Conservation (phyloP, 2,113 vertebrate genomes). For the Crotalus helleri region DNA sequence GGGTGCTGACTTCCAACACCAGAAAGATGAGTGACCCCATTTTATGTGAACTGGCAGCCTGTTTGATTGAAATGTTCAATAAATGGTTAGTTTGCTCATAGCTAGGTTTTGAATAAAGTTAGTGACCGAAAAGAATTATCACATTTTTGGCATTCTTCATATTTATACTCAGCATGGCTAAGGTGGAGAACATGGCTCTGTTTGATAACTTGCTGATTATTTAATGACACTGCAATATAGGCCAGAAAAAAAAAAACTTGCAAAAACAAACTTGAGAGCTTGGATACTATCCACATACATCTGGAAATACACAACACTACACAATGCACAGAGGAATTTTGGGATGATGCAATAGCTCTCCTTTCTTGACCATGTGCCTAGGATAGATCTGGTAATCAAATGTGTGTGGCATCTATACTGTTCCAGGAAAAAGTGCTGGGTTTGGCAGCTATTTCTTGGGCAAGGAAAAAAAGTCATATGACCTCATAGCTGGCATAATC, state of each 20-base stretch:
- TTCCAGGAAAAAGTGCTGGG: background rate
- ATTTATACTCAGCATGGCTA: conserved; percentile 37
- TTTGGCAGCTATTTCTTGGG: conserved; percentile 37
- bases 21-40: conserved; percentile 43
- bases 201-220: conserved; percentile 52
- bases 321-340: background rate
- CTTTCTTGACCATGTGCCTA: conserved; percentile 5
- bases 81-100: conserved; percentile 50
- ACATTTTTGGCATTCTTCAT: conserved; percentile 32
- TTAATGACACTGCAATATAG: conserved; percentile 43
- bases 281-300: background rate
- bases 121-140: conserved; percentile 48
- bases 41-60: conserved; percentile 51
- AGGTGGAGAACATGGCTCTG: conserved; percentile 15
- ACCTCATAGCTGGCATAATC: background rate
- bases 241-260: conserved; percentile 1
- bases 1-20: too few species aligned
- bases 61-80: conserved; percentile 35
- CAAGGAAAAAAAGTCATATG: background rate
- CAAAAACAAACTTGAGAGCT: conserved; percentile 29
- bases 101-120: conserved; percentile 23
- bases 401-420: conserved; percentile 2
- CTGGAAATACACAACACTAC: conserved; percentile 34
- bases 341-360: background rate
- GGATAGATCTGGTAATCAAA: conserved; percentile 1